Base-by-base conservation (phyloP, 2,888 invertebrate species). In the Allacma fusca region DNA sequence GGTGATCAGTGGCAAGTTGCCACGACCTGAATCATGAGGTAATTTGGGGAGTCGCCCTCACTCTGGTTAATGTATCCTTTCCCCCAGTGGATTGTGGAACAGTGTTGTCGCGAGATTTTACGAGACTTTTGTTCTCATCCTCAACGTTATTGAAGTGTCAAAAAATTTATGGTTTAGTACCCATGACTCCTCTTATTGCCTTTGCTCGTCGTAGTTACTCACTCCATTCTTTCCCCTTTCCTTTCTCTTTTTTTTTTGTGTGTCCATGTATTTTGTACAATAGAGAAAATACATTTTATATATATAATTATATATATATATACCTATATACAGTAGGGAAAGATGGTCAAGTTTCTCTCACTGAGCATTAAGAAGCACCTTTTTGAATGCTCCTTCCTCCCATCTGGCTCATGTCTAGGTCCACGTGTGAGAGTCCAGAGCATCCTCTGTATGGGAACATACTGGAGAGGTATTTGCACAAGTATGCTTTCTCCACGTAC, bases 1-100 rank as follows among this genome's bases (percentile, higher is more conserved):
- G 65, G 80, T 80, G 81, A 82, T 82, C 82, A 82, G 81, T 83
- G 83, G 83, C 82, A 83, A 80, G 77, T 81, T 83, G 82, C 83
- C 81, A 80, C 81, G 82, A 80, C 83, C 82, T 78, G 83, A 83
- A 83, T 83, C 83, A 82, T 82, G 82, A 81, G 81, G 82, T 81
- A 83, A 83, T 83, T 83, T 83, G 80, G 44, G 34, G 34, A 70
- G 69, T 23, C 43, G 13, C 78, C 77, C 78, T 80, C 79, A 80
- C 80, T 80, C 78, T 81, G 43, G 43, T 59, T 69, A 76, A 76
- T 73, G 73, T 74, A 69, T 78, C 75, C 68, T 50, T 65, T 24
- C 44, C 65, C n/a, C 23, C 24, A 21, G 40, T 9, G 44, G 19
- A 21, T 1, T 65, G 26, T 34, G 57, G 68, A 28, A 64, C 0